These are phyloP conservation scores for Andrena chrysosceles DNA, from an alignment of 2,888 invertebrate species.

Conservation along the genomic window DNA sequence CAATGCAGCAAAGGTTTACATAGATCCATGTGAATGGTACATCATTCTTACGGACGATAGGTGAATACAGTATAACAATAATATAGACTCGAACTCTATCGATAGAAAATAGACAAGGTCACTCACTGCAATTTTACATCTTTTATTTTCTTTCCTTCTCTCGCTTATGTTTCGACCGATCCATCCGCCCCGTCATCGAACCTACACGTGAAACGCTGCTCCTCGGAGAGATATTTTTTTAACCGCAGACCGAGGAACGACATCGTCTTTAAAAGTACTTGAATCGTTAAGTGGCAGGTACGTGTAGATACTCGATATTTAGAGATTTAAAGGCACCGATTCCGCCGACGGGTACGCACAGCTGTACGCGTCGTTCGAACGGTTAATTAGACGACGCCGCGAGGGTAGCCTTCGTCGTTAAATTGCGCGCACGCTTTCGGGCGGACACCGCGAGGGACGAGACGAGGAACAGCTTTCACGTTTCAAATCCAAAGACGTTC, in stretches of 20 bases:
- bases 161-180: conserved; percentile 29
- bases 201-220: conserved; percentile 64
- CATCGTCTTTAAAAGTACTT: conserved; percentile 42
- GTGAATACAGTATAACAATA: conserved; percentile 81
- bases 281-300: conserved; percentile 44
- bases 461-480: conserved; percentile 67
- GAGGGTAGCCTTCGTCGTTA: conserved; percentile 31
- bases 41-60: conserved; percentile 78
- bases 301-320: conserved; percentile 46
- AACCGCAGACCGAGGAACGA: conserved; percentile 42
- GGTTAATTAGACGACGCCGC: conserved; percentile 39
- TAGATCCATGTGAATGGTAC: conserved; percentile 77
- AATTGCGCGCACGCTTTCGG: conserved; percentile 32
- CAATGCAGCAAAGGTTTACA: conserved; percentile 74
- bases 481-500: conserved; percentile 48
- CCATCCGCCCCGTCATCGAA: conserved; percentile 34
- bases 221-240: conserved; percentile 68
- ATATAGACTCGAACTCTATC: conserved; percentile 81
- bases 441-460: conserved; percentile 28
- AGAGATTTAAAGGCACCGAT: conserved; percentile 33
- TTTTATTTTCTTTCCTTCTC: conserved; percentile 56
- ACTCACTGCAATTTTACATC: conserved; percentile 77
- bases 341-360: conserved; percentile 15
- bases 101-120: conserved; percentile 83
- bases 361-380: conserved; percentile 21